Percentiles rank a stretch among this genome's conserved stretches.
Evolutionary conservation across 2,113 vertebrate species (phyloP).

Genomic region (Cinclus cinclus): DNA sequence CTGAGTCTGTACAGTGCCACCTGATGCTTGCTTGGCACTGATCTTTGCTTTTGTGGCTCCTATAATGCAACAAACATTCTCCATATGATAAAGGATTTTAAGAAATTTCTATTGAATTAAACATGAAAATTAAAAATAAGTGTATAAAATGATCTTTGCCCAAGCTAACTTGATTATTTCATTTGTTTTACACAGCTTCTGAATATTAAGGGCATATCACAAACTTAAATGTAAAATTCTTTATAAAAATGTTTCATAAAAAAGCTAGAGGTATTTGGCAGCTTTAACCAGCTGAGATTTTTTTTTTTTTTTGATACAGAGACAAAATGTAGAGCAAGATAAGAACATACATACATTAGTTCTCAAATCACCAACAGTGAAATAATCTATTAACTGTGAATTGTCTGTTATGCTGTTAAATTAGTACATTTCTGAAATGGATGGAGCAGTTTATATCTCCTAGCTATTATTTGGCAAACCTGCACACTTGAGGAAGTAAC

Average conservation of each 20-base stretch:
- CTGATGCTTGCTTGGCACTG: background rate
- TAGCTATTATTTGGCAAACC: background rate
- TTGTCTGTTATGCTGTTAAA: background rate
- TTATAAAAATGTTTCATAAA: background rate
- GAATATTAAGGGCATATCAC: background rate
- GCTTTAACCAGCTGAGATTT: background rate
- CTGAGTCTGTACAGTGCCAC: background rate
- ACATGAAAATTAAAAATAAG: background rate
- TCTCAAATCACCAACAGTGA: background rate
- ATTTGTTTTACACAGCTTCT: background rate
- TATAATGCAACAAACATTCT: background rate
- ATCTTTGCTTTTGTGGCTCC: background rate
- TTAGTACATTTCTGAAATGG: background rate
- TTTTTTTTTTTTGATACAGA: background rate
- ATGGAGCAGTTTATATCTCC: background rate
- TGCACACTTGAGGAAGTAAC: background rate
- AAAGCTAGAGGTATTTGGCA: background rate
- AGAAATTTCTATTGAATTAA: background rate
- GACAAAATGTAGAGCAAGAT: background rate
- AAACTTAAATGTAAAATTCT: background rate
- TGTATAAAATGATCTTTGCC: background rate
- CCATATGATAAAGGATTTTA: background rate
- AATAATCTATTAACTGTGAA: background rate
- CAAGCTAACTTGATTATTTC: background rate
- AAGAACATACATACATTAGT: background rate